Conservation (phyloP, 2,797 vertebrate genomes). For the Chloroceryle inda region DNA sequence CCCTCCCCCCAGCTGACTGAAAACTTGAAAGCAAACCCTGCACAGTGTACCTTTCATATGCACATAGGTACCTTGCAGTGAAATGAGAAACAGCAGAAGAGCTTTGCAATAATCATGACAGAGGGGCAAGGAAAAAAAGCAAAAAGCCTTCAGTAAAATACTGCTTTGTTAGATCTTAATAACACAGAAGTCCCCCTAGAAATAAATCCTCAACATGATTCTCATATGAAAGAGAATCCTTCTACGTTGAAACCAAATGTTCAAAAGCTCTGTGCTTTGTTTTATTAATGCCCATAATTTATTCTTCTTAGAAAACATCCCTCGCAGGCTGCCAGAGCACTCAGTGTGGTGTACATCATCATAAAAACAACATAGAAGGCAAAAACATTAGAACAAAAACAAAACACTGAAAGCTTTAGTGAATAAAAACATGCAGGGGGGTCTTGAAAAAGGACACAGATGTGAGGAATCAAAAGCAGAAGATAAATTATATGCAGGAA, state of each 20-base stretch:
- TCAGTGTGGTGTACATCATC: slow-evolving; percentile 62
- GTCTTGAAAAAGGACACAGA: slow-evolving; percentile 70
- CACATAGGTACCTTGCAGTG: slow-evolving; percentile 36
- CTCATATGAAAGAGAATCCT: slow-evolving; percentile 61
- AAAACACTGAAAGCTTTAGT: slow-evolving; percentile 58
- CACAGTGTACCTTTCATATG: slow-evolving; percentile 30
- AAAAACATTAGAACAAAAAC: slow-evolving; percentile 54
- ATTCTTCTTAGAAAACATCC: slow-evolving; percentile 69
- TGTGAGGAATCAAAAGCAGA: slow-evolving; percentile 66
- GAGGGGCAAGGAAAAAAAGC: not conserved
- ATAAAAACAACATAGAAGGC: slow-evolving; percentile 63
- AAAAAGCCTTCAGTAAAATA: slow-evolving; percentile 39
- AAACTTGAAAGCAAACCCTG: slow-evolving; percentile 45
- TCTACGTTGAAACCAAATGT: slow-evolving; percentile 72
- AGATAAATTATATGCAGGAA: slow-evolving; percentile 58
- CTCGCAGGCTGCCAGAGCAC: slow-evolving; percentile 50
- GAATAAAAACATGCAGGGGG: slow-evolving; percentile 65
- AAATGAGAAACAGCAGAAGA: slow-evolving; percentile 68
- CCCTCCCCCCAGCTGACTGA: not conserved
- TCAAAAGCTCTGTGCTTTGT: slow-evolving; percentile 65
- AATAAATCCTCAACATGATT: slow-evolving; percentile 62
- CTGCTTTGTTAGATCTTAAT: slow-evolving; percentile 54
- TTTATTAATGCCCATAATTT: slow-evolving; percentile 70
- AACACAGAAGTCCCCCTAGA: slow-evolving; percentile 40
- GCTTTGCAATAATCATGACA: slow-evolving; percentile 28